phyloP scores from a whole-genome alignment of 2,797 vertebrate species.

The Halcyon badia region DNA sequence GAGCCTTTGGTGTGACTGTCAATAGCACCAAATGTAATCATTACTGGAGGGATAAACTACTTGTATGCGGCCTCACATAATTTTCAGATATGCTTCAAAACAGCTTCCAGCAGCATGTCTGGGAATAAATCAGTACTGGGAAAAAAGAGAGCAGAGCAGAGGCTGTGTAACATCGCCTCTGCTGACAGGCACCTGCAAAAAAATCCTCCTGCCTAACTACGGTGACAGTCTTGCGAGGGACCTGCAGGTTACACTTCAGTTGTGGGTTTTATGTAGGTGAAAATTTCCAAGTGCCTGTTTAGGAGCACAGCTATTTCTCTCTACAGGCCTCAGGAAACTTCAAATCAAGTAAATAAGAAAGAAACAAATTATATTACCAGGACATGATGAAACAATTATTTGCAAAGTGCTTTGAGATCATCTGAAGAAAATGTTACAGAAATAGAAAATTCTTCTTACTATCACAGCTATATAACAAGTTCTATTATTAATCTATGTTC shows the following conservation, averaged over 20 bases:
- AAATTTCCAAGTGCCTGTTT: not conserved
- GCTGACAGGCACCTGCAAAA: not conserved
- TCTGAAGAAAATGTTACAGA: not conserved
- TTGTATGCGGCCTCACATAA: not conserved
- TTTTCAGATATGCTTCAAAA: slow-evolving; percentile 28
- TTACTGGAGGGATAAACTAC: slow-evolving; percentile 20
- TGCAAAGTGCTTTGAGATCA: not conserved
- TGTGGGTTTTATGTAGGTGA: not conserved
- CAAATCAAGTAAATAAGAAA: not conserved
- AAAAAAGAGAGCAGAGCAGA: not conserved
- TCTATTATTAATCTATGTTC: not conserved
- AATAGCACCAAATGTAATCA: not conserved
- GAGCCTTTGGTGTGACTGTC: not conserved
- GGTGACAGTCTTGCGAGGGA: fast-evolving
- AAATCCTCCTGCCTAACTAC: not conserved
- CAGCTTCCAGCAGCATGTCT: not conserved
- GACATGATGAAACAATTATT: not conserved
- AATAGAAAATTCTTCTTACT: not conserved
- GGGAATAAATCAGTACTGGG: not conserved
- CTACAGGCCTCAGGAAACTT: not conserved
- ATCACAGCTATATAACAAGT: not conserved
- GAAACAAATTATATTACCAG: not conserved
- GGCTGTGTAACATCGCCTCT: not conserved
- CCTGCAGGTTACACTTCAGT: not conserved
- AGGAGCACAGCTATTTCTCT: not conserved